Evolutionary conservation across 2,888 invertebrate genomes (phyloP), one percentile per base, ranked within the genome.

Genomic region (Ligdia adustata): DNA sequence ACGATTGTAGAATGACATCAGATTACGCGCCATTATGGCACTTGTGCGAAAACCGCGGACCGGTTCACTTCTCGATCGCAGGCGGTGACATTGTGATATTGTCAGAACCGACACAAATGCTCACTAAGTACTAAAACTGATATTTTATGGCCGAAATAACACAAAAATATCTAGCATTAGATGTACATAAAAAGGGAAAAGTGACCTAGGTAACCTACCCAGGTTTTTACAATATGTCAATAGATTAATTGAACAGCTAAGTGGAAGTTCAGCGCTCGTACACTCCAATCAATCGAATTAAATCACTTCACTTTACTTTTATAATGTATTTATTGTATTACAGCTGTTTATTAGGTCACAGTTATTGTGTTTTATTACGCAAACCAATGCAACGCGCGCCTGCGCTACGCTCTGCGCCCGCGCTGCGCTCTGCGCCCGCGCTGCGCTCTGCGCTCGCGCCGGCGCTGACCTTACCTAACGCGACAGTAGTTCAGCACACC

Each of bases 391-490:
- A 54, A 54, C 54, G 54, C 45, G 46, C 60, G 1, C 64, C 69
- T n/a, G 64, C 63, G 65, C 72, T 70, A 71, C 64, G 66, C 58
- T 77, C 1, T 12, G 27, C 37, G 22, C 9, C 31, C 6, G 24
- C 34, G 37, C 31, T 13, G 22, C 64, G 66, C 58, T 77, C 1
- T 12, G 27, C 37, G 22, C 9, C 31, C 6, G 24, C 34, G 37
- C 31, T 13, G 22, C 64, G 66, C 58, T 77, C 1, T 12, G 27
- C 37, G 22, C 9, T 16, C 6, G 22, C 27, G 27, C 39, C 28
- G n/a, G 24, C 7, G 45, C 82, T 81, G 82, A 83, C 83, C 83
- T 83, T 74, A 76, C 82, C 66, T 80, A 84, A 82, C 80, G 59
- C 71, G 60, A 54, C 59, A 51, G 69, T 69, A 70, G 77, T 80